phyloP scores from a whole-genome alignment of 2,888 invertebrate genomes.

The Eristalis arbustorum region DNA sequence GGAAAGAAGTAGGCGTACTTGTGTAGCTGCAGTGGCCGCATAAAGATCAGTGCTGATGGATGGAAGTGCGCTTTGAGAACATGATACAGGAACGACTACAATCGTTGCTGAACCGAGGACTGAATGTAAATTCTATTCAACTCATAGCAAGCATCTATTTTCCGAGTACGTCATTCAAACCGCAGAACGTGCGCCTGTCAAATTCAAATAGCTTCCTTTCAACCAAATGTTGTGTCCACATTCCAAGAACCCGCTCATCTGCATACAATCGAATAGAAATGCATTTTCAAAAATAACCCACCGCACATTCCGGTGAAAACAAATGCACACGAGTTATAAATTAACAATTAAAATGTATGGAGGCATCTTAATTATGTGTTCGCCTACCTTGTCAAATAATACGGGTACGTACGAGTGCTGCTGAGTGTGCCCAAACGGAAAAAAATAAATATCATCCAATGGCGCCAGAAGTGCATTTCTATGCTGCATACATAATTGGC shows the following conservation, averaged over 20 bases:
- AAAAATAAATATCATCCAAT: conserved; percentile 11
- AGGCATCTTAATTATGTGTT: conserved; percentile 31
- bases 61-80: not conserved
- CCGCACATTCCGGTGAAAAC: not conserved
- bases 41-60: not conserved
- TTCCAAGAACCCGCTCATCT: not conserved
- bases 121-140: not conserved
- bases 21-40: not conserved
- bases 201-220: not conserved
- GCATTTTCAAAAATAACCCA: not conserved
- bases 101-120: not conserved
- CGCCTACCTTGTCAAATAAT: conserved; percentile 39
- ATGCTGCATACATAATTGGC: conserved; percentile 56
- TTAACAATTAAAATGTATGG: conserved; percentile 15
- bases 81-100: not conserved
- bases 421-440: not conserved
- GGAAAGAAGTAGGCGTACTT: not conserved
- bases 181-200: not conserved
- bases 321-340: conserved; percentile 18
- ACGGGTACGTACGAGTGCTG: no score
- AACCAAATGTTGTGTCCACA: not conserved
- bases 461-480: conserved; percentile 59
- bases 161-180: not conserved
- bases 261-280: not conserved
- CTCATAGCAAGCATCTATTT: not conserved